phyloP scores from a whole-genome alignment of 2,888 invertebrate genomes.

The Drosophila putrida region DNA sequence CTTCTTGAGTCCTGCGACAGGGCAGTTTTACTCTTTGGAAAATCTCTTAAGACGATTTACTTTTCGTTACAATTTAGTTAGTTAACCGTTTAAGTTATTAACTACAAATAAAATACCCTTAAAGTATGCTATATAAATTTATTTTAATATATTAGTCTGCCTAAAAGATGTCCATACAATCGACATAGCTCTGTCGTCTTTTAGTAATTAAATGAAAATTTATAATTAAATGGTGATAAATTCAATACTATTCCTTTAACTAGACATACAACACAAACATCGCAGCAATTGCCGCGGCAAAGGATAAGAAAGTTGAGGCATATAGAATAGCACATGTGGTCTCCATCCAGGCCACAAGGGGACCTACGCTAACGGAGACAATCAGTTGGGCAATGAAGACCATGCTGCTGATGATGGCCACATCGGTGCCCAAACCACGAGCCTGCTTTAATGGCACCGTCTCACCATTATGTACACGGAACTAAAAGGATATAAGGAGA shows the following conservation, averaged over 20 bases:
- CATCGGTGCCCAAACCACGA: constrained; percentile 85
- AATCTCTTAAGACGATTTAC: constrained; percentile 6
- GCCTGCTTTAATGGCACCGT: constrained; percentile 83
- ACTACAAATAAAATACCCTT: background rate
- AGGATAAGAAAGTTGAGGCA: constrained; percentile 83
- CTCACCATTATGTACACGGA: constrained; percentile 82
- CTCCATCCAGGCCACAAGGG: constrained; percentile 81
- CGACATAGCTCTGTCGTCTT: background rate
- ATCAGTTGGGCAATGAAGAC: constrained; percentile 85
- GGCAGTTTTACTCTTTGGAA: background rate
- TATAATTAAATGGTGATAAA: constrained; percentile 8
- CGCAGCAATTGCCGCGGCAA: constrained; percentile 84
- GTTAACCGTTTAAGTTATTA: background rate
- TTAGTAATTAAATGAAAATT: constrained; percentile 7
- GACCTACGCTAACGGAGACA: constrained; percentile 84
- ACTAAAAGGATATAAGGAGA: constrained; percentile 61
- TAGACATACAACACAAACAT: constrained; percentile 85
- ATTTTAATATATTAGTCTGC: constrained; percentile 2
- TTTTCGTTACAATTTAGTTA: background rate
- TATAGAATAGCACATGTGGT: constrained; percentile 85
- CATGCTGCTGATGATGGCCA: constrained; percentile 85
- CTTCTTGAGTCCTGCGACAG: constrained; percentile 27
- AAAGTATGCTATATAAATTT: constrained; percentile 47
- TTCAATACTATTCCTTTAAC: constrained; percentile 22
- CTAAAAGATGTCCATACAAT: constrained; percentile 12